Evolutionary conservation across 1,140 invertebrate species (phyloP).

Genomic region (silkworm (Bombyx mori)): ASM3026992v2 NC_085129.1:11044501-11045000

Average conservation of each 20-base stretch:
- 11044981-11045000: slow-evolving; percentile 44
- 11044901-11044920: slow-evolving; percentile 41
- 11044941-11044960: slow-evolving; percentile 65
- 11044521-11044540: slow-evolving; percentile 77
- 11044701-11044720: slow-evolving; percentile 62
- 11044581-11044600: slow-evolving; percentile 46
- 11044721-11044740: slow-evolving; percentile 62
- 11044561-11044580: slow-evolving; percentile 72
- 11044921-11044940: slow-evolving; percentile 44
- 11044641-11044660: slow-evolving; percentile 72
- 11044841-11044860: slow-evolving; percentile 68
- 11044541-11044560: slow-evolving; percentile 81
- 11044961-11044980: slow-evolving; percentile 27
- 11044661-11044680: slow-evolving; percentile 66
- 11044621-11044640: slow-evolving; percentile 70
- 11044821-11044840: slow-evolving; percentile 58
- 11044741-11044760: slow-evolving; percentile 69
- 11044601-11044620: slow-evolving; percentile 71
- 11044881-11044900: slow-evolving; percentile 58
- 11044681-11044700: slow-evolving; percentile 32
- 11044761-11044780: slow-evolving; percentile 71
- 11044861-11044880: slow-evolving; percentile 69
- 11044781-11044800: slow-evolving; percentile 39
- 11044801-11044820: slow-evolving; percentile 26
- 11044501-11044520: slow-evolving; percentile 68